These are phyloP conservation scores for Eospalax fontanierii DNA, from an alignment of 2,797 vertebrate species.

Conservation along the genomic window DNA sequence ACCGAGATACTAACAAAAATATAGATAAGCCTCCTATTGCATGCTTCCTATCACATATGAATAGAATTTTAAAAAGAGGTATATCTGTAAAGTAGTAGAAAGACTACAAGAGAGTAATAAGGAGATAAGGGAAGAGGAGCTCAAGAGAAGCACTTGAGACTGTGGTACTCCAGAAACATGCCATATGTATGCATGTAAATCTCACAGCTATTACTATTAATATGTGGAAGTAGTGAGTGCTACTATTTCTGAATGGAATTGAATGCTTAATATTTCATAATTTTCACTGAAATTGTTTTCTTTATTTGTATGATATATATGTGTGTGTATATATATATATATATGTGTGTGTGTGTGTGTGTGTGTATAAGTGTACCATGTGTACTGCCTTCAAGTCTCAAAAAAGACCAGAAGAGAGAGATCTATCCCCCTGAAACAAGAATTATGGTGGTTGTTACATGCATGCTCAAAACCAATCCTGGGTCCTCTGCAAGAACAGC, in stretches of 20 bases:
- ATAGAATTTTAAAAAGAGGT: not conserved
- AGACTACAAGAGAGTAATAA: not conserved
- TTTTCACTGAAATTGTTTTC: not conserved
- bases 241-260: not conserved
- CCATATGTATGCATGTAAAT: not conserved
- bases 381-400: too few species aligned
- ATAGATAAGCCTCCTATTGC: not conserved
- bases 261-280: not conserved
- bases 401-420: too few species aligned
- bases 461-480: too few species aligned
- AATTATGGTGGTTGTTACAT: too few species aligned
- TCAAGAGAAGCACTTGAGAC: not conserved
- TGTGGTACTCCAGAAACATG: too few species aligned
- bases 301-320: too few species aligned
- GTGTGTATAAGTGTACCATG: too few species aligned
- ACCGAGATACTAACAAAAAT: not conserved
- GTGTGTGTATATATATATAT: too few species aligned
- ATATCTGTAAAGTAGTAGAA: not conserved
- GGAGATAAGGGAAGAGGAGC: rapidly evolving
- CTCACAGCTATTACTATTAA: not conserved
- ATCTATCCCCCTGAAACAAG: too few species aligned
- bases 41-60: not conserved
- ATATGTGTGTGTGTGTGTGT: too few species aligned
- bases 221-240: not conserved
- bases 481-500: too few species aligned